phyloP scores from a whole-genome alignment of 2,113 vertebrate species.

The Rhinoptilus africanus region DNA sequence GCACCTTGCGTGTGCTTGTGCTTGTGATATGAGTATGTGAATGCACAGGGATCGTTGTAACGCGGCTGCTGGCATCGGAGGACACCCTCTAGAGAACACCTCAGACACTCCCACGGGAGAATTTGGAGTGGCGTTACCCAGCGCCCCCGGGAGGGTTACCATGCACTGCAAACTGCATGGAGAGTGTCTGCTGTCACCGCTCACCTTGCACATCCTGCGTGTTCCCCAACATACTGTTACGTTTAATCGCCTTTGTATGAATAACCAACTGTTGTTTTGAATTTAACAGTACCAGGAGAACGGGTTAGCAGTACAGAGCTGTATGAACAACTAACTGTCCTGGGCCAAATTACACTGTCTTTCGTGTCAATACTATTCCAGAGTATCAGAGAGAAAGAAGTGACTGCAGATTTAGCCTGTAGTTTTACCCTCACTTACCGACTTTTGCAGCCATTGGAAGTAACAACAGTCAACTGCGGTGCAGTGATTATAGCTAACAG shows the following conservation, averaged over 20 bases:
- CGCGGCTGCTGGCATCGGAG: background rate
- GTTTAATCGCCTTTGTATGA: background rate
- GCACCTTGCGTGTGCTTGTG: background rate
- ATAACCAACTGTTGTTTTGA: constrained; percentile 26
- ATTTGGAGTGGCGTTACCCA: background rate
- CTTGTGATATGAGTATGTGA: fast-evolving
- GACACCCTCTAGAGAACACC: background rate
- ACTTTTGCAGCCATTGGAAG: background rate
- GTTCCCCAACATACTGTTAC: background rate
- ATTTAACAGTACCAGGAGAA: background rate
- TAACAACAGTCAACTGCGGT: background rate
- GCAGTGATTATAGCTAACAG: background rate
- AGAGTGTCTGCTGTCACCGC: background rate
- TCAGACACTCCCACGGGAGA: background rate
- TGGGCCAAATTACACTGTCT: background rate
- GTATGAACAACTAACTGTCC: background rate
- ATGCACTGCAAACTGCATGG: background rate
- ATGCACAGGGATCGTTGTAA: background rate
- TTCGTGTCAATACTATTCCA: background rate
- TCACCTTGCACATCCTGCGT: background rate
- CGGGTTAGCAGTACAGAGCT: background rate
- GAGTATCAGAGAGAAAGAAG: background rate
- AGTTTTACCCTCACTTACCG: background rate
- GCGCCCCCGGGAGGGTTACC: background rate
- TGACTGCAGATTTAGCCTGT: background rate